phyloP scores from a whole-genome alignment of 2,888 invertebrate genomes.

The Cheilosia pagana region DNA sequence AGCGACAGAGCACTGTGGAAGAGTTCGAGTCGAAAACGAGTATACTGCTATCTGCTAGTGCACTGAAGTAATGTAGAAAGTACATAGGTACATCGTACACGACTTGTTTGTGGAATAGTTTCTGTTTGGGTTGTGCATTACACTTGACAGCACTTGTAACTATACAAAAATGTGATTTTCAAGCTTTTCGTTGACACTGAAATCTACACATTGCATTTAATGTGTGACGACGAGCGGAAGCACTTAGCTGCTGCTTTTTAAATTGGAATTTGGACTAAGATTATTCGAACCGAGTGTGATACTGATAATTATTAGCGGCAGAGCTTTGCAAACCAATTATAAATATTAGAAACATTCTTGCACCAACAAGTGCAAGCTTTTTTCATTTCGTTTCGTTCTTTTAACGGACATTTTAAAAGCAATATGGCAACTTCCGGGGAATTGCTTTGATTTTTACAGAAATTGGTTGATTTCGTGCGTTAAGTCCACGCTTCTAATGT shows the following conservation, averaged over 20 bases:
- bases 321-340: conserved; percentile 2
- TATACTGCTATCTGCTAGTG: too few species aligned
- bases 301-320: not conserved
- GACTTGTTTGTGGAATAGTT: too few species aligned
- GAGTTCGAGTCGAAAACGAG: not conserved
- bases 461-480: too few species aligned
- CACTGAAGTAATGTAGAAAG: too few species aligned
- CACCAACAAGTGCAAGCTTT: not conserved
- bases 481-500: too few species aligned
- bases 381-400: not conserved
- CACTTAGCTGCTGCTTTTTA: not conserved
- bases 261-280: conserved; percentile 14
- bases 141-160: too few species aligned
- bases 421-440: conserved; percentile 13
- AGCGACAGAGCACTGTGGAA: not conserved
- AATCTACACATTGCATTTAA: too few species aligned
- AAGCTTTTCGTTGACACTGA: not conserved
- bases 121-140: too few species aligned
- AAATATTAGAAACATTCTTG: not conserved
- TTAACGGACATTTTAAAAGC: not conserved
- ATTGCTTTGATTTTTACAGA: not conserved
- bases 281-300: not conserved
- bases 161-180: not conserved
- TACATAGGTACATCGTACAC: too few species aligned
- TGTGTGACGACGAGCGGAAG: not conserved